phyloP scores from a whole-genome alignment of 2,888 invertebrate genomes.

The Drosophila glabriapex region DNA sequence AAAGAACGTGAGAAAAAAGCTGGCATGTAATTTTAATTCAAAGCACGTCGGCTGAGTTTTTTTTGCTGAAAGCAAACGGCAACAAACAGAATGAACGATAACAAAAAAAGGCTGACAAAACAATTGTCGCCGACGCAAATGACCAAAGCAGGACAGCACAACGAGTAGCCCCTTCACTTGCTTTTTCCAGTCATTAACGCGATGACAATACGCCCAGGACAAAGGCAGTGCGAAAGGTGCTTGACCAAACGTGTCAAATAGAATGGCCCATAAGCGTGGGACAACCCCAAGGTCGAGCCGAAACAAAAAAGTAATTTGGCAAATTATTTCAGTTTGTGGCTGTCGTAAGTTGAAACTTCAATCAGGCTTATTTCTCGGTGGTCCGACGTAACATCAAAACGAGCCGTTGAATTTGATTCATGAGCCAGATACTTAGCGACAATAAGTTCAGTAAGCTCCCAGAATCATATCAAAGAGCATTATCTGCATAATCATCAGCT shows the following conservation, averaged over 20 bases:
- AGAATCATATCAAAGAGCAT: slow-evolving; percentile 48
- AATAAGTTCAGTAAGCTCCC: slow-evolving; percentile 63
- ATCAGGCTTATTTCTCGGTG: slow-evolving; percentile 52
- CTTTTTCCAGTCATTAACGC: slow-evolving; percentile 69
- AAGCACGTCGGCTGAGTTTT: slow-evolving; percentile 75
- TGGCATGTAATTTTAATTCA: slow-evolving; percentile 73
- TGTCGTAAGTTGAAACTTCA: slow-evolving; percentile 76
- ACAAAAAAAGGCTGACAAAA: slow-evolving; percentile 74
- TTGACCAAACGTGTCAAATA: slow-evolving; percentile 74
- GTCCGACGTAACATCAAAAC: slow-evolving; percentile 12
- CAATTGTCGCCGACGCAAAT: slow-evolving; percentile 72
- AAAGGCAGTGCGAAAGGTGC: slow-evolving; percentile 63
- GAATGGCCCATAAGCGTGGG: slow-evolving; percentile 25
- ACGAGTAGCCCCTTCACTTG: slow-evolving; percentile 20
- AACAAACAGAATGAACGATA: slow-evolving; percentile 61
- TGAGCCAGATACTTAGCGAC: slow-evolving; percentile 37
- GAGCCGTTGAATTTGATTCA: slow-evolving; percentile 60
- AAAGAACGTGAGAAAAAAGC: slow-evolving; percentile 42
- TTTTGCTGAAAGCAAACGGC: slow-evolving; percentile 70
- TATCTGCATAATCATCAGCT: slow-evolving; percentile 50
- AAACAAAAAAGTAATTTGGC: slow-evolving; percentile 76
- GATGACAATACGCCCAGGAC: slow-evolving; percentile 57
- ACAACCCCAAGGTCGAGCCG: slow-evolving; percentile 56
- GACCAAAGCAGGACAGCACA: slow-evolving; percentile 41
- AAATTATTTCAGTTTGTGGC: slow-evolving; percentile 79